phyloP scores from a whole-genome alignment of 2,113 vertebrate species.

The Rostratula benghalensis region DNA sequence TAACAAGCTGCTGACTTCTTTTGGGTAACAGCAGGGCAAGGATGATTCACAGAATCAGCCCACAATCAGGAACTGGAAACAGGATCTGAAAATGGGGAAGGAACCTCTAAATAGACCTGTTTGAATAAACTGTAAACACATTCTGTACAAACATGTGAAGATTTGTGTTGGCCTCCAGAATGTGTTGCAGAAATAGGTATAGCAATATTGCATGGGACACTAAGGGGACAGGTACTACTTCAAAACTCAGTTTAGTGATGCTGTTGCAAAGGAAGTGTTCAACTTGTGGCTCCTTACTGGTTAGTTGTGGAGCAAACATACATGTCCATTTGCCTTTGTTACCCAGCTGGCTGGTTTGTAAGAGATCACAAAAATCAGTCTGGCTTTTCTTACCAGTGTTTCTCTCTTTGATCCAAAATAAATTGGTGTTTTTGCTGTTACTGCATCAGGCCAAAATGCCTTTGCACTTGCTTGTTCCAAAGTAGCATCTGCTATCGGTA shows the following conservation, averaged over 20 bases:
- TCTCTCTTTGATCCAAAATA: background rate
- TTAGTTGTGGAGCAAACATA: background rate
- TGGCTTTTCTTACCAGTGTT: background rate
- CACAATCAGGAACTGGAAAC: conserved; percentile 36
- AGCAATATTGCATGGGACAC: background rate
- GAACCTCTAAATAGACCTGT: background rate
- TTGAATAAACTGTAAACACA: background rate
- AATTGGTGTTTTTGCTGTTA: background rate
- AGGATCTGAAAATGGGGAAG: conserved; percentile 51
- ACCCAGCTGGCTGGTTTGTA: background rate
- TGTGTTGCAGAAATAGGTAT: background rate
- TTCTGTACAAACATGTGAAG: accelerated
- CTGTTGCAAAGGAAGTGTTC: background rate
- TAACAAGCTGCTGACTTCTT: background rate
- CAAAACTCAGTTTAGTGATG: background rate
- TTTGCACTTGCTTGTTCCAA: background rate
- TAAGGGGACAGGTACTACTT: background rate
- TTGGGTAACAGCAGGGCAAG: background rate
- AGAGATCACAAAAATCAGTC: background rate
- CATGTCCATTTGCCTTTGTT: background rate
- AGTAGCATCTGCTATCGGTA: background rate
- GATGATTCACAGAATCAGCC: background rate
- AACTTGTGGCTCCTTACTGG: accelerated
- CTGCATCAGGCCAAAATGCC: background rate
- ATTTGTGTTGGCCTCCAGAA: background rate